Evolutionary conservation across 2,888 invertebrate species (phyloP).

Genomic region (Orthosia incerta): DNA sequence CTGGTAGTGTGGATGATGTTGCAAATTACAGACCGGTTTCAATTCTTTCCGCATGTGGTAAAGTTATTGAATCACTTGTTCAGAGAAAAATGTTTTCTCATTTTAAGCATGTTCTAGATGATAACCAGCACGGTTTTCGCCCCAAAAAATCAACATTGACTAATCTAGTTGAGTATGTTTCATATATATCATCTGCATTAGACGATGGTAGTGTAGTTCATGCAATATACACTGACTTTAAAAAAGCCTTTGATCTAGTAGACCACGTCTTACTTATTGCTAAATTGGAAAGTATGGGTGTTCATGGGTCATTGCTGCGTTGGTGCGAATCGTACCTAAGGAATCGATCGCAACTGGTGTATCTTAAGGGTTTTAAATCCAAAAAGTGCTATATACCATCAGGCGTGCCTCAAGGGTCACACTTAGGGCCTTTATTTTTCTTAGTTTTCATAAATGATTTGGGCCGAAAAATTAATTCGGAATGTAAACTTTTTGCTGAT

Average conservation of each 20-base stretch:
- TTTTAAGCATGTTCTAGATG: background rate
- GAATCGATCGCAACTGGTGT: no score
- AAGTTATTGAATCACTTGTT: background rate
- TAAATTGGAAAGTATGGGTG: no score
- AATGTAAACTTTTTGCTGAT: no score
- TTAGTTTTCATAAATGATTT: background rate
- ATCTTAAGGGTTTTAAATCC: no score
- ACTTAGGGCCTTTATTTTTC: background rate
- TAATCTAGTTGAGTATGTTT: background rate
- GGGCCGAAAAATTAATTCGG: no score
- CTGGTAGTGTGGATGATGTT: no score
- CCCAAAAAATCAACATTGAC: background rate
- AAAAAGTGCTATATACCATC: no score
- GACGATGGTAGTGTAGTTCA: background rate
- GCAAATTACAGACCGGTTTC: no score
- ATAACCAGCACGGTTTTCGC: background rate
- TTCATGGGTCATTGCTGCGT: no score
- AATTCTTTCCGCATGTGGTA: no score
- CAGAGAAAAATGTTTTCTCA: background rate
- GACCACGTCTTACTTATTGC: conserved; percentile 1
- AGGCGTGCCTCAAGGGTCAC: background rate
- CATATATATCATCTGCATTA: conserved; percentile 1
- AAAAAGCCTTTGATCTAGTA: conserved; percentile 2
- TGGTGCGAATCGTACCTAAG: no score
- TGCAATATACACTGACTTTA: conserved; percentile 4